Conservation (phyloP, 2,888 invertebrate species). For the Brachyopa scutellaris region DNA sequence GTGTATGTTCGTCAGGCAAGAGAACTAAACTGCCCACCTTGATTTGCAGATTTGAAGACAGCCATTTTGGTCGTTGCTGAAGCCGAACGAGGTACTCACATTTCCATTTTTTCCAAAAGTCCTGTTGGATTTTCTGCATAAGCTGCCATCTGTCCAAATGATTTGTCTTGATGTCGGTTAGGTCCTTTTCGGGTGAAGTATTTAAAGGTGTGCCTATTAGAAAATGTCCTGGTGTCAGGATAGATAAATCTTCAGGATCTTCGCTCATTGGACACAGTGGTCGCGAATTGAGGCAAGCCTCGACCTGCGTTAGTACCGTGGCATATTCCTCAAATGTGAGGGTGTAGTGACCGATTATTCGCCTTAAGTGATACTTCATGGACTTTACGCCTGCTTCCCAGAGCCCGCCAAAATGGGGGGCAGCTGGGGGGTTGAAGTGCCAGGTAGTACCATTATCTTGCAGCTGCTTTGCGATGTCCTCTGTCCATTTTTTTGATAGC, state of each 20-base stretch:
- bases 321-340: constrained; percentile 16
- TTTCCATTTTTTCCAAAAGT: constrained; percentile 29
- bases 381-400: constrained; percentile 13
- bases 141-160: constrained; percentile 28
- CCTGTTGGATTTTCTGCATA: constrained; percentile 11
- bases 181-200: constrained; percentile 20
- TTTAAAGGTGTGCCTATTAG: constrained; percentile 15
- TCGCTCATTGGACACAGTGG: background rate
- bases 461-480: background rate
- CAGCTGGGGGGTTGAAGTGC: constrained; percentile 30
- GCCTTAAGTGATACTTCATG: constrained; percentile 13
- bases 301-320: constrained; percentile 13
- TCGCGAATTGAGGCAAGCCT: constrained; percentile 1
- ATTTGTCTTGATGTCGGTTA: background rate
- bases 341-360: constrained; percentile 15
- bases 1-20: constrained; percentile 22
- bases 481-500: constrained; percentile 7
- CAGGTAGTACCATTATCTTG: constrained; percentile 14
- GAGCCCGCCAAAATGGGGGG: constrained; percentile 22
- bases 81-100: constrained; percentile 14
- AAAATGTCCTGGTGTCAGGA: constrained; percentile 28
- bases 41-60: background rate
- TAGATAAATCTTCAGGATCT: constrained; percentile 16
- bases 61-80: constrained; percentile 15
- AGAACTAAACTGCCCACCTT: constrained; percentile 11